Conservation (phyloP, 1,140 invertebrate species). For the Maniola jurtina region DNA sequence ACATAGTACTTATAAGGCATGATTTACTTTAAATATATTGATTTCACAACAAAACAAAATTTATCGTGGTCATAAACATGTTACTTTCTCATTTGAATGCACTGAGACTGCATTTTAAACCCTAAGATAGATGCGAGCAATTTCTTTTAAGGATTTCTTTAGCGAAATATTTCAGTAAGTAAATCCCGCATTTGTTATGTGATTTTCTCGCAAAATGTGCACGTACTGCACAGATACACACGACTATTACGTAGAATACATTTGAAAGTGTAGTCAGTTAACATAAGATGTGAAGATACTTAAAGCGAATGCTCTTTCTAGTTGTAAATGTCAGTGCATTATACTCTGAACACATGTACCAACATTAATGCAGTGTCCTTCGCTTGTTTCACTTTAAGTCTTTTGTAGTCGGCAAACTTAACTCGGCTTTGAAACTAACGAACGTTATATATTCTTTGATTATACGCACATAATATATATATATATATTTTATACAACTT, state of each 20-base stretch:
- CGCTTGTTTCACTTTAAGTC: constrained; percentile 8
- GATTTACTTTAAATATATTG: no score
- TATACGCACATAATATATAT: background rate
- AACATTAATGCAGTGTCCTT: constrained; percentile 13
- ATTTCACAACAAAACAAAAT: background rate
- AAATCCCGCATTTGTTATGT: constrained; percentile 10
- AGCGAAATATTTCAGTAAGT: constrained; percentile 6
- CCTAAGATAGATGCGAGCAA: background rate
- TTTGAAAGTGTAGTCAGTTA: constrained; percentile 10
- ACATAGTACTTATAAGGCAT: no score
- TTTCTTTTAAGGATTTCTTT: constrained; percentile 13
- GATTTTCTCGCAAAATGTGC: constrained; percentile 4
- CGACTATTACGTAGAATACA: constrained; percentile 5
- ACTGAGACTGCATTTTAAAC: constrained; percentile 4
- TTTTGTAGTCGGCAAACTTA: constrained; percentile 9
- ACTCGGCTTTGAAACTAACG: background rate
- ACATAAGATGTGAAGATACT: constrained; percentile 3
- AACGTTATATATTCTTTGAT: background rate
- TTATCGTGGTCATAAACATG: background rate
- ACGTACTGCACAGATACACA: constrained; percentile 4
- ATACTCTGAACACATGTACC: constrained; percentile 7
- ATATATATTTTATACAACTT: background rate
- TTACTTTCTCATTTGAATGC: background rate
- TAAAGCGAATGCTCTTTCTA: constrained; percentile 11
- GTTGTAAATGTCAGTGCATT: constrained; percentile 12